Evolutionary conservation across 2,797 vertebrate species (phyloP), one percentile per base, ranked within the genome.

Genomic region (Caiman crocodilus): DNA sequence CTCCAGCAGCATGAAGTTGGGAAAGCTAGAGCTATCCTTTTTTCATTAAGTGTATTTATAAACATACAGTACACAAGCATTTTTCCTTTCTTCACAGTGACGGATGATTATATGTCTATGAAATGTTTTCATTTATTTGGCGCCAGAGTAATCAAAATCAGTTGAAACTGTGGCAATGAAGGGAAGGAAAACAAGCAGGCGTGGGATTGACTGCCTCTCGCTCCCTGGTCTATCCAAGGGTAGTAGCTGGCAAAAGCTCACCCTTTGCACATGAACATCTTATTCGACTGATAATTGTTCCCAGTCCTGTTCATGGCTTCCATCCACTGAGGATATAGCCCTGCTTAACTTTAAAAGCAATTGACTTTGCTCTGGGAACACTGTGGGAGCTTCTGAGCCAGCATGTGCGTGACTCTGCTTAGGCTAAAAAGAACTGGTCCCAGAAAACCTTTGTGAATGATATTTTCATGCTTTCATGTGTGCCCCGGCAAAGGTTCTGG

Each of bases 121-220:
- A 96, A 94, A 98, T 97, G 97, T 98, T 98, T 98, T 97, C 97
- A 97, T 97, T 97, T 98, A 93, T 98, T 98, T 98, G 97, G 97
- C 97, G 97, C 97, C 97, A 97, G 95, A 87, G 94, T 97, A 98
- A 98, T 98, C 97, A 97, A 96, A 98, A 97, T 98, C 97, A 98
- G 97, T 98, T 93, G 95, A 97, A 96, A 96, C 89, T 82, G 88
- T 89, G 94, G 96, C 88, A 86, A 96, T 82, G 89, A 95, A 96
- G 93, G 95, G 91, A 96, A 96, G 85, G 96, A 91, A 96, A 97
- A 94, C 96, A 95, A 97, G 96, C 75, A 94, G 93, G 94, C 95
- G 89, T 96, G 95, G 96, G 92, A 94, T 83, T 84, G 96, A 92
- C 93, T 93, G 86, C 87, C 88, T 73, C 77, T 94, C 7, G 11